Percentiles rank a stretch among this genome's conserved stretches.
These are phyloP conservation scores for Aramus guarauna DNA, from an alignment of 2,113 vertebrate genomes.

Conservation along the genomic window DNA sequence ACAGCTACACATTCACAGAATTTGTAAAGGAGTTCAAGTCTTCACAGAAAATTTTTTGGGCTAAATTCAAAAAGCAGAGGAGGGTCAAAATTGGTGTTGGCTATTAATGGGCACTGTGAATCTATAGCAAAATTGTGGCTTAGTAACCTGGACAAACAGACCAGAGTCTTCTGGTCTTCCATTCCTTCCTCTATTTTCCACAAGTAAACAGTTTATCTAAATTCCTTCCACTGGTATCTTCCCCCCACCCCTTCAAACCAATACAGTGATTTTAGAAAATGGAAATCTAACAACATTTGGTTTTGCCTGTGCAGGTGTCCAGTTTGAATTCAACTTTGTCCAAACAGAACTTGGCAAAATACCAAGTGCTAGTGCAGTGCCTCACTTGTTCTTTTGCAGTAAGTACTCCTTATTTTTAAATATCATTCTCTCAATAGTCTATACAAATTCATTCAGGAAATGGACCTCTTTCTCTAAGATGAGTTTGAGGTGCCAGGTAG, in stretches of 20 bases:
- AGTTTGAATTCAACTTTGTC: not conserved
- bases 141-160: not conserved
- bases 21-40: not conserved
- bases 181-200: not conserved
- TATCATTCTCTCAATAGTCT: not conserved
- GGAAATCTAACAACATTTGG: not conserved
- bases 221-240: not conserved
- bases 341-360: not conserved
- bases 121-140: not conserved
- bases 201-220: not conserved
- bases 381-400: not conserved
- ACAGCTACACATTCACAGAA: not conserved
- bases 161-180: not conserved
- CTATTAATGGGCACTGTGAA: not conserved
- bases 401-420: not conserved
- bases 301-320: not conserved
- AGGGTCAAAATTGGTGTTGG: not conserved
- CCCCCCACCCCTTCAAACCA: not conserved
- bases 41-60: not conserved
- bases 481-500: not conserved
- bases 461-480: not conserved
- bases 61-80: not conserved
- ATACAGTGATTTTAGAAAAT: not conserved
- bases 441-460: not conserved
- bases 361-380: not conserved